Percentiles rank a stretch among this genome's conserved stretches.
These are phyloP conservation scores for Delichon dasypus DNA, from an alignment of 2,797 vertebrate genomes.

Conservation along the genomic window DNA sequence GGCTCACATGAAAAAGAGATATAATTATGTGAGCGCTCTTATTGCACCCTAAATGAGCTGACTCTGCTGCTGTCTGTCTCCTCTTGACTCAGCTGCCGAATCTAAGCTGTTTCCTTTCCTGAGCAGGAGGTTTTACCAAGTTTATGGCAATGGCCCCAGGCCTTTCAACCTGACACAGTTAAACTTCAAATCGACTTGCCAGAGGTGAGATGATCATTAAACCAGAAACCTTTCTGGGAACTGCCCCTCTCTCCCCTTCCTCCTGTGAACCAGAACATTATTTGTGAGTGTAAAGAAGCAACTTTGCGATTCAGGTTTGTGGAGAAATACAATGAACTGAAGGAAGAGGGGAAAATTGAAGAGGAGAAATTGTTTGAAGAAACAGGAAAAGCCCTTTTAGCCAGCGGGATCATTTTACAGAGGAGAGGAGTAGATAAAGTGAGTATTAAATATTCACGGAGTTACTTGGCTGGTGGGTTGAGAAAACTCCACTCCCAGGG, in stretches of 20 bases:
- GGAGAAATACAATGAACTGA: constrained; percentile 83
- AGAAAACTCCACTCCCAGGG: neutral
- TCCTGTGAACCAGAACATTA: rapidly evolving
- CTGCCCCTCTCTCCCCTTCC: neutral
- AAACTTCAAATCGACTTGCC: constrained; percentile 84
- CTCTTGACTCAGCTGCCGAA: neutral
- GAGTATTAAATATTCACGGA: constrained; percentile 55
- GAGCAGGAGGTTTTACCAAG: constrained; percentile 85
- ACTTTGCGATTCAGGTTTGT: constrained; percentile 82
- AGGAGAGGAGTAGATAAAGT: constrained; percentile 73
- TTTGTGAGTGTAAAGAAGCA: neutral
- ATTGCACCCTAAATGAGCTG: rapidly evolving
- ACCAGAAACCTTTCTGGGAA: rapidly evolving
- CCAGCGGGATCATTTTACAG: constrained; percentile 82
- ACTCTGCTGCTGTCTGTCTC: rapidly evolving
- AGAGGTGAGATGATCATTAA: constrained; percentile 74
- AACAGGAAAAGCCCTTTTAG: constrained; percentile 84
- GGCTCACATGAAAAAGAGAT: no score
- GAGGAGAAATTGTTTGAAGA: constrained; percentile 84
- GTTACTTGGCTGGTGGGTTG: neutral
- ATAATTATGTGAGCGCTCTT: rapidly evolving
- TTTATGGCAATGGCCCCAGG: constrained; percentile 80
- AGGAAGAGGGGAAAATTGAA: constrained; percentile 75
- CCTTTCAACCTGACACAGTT: constrained; percentile 79
- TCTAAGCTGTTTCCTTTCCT: neutral